Percentiles rank a stretch among this genome's conserved stretches.
phyloP scores from a whole-genome alignment of 2,888 invertebrate genomes.

The Anthophora plumipes region DNA sequence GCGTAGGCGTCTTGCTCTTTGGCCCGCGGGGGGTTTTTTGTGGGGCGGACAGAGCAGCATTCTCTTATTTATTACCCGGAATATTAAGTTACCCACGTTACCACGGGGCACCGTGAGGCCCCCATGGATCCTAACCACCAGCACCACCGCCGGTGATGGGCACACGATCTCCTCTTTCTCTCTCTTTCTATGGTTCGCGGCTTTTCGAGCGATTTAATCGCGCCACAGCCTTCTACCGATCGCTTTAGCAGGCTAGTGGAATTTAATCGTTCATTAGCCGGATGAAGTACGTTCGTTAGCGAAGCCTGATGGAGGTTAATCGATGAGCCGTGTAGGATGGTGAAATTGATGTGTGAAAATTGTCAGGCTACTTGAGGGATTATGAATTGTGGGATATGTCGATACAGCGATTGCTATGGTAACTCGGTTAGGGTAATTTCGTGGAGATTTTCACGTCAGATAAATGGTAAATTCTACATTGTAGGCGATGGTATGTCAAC shows the following conservation, averaged over 20 bases:
- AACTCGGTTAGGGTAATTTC: no score
- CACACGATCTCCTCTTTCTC: constrained; percentile 30
- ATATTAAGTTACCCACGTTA: constrained; percentile 82
- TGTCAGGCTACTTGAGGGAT: neutral
- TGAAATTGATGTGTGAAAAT: constrained; percentile 6
- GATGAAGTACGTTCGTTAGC: constrained; percentile 8
- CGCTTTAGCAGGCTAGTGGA: constrained; percentile 5
- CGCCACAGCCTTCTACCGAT: neutral
- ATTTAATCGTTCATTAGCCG: constrained; percentile 36
- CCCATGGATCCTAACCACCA: constrained; percentile 73
- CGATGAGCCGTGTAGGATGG: neutral
- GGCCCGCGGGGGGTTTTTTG: constrained; percentile 78
- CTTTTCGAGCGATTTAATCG: constrained; percentile 37
- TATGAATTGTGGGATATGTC: no score
- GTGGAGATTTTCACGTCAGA: no score
- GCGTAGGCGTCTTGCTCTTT: constrained; percentile 75
- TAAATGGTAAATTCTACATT: no score
- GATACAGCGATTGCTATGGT: no score
- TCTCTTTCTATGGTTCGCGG: neutral
- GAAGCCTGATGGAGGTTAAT: neutral
- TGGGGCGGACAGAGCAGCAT: constrained; percentile 81
- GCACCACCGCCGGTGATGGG: constrained; percentile 49
- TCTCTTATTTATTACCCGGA: constrained; percentile 83
- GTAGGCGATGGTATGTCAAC: no score
- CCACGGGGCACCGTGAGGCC: constrained; percentile 75